Evolutionary conservation across 2,888 invertebrate species (phyloP), one percentile per base, ranked within the genome.

Genomic region (Sphinx pinastri): DNA sequence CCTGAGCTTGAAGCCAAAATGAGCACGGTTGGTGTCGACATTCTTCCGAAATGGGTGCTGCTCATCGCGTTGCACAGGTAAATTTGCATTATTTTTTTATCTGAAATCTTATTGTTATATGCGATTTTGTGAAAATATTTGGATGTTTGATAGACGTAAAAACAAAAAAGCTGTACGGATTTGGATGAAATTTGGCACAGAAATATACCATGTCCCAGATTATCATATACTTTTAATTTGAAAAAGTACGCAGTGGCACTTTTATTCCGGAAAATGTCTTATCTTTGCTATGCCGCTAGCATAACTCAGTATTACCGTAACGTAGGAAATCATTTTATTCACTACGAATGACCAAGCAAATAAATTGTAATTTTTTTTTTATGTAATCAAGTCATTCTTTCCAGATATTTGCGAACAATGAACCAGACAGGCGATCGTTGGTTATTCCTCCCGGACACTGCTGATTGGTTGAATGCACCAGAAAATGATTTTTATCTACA

Each of bases 351-450:
- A 25, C 1, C 25, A 25, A 25, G 25, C 25, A 1, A 25, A 25
- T 25, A 1, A 25, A 2, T 25, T n/a, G n/a, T n/a, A n/a, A n/a
- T n/a, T 16, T 19, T 47, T n/a, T 47, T 58, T 38, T 47, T 49
- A 2, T 58, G 47, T 63, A 54, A 58, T 38, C 8, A 38, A 7
- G 38, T 0, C 5, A 52, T 68, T 67, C n/a, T 47, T 63, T 59
- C 57, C 77, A 87, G 95, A 68, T 95, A 97, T 74, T 86, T 97
- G 45, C 93, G 97, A 75, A 95, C 95, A 71, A 95, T 98, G 86
- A 98, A 98, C 88, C 97, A 97, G 81, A 98, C 98, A 0, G 98
- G 98, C 0, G 97, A 98, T 85, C 96, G 98, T 80, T 98, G 97
- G 96, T 93, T 96, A 57, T 95, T 96, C 83, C 85, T 96, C 14